phyloP scores from a whole-genome alignment of 1,140 invertebrate genomes.

The Eupeodes corollae region DNA sequence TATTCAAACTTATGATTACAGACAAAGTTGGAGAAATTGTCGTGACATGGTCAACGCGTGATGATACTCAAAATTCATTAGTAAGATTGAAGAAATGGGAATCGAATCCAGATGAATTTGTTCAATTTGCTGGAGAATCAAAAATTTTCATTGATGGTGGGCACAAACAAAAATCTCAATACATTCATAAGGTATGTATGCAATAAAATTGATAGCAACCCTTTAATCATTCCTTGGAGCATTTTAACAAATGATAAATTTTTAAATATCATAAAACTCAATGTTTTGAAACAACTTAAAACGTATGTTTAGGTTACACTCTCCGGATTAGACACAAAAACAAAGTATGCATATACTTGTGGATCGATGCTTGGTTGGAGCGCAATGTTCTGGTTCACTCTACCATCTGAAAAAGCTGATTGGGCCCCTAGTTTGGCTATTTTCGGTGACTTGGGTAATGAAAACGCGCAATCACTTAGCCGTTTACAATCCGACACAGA shows the following conservation, averaged over 20 bases:
- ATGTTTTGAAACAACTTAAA: neutral
- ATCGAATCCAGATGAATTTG: slow-evolving; percentile 40
- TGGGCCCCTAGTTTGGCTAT: slow-evolving; percentile 74
- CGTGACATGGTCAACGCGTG: slow-evolving; percentile 83
- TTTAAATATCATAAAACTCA: no score
- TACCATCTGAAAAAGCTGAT: slow-evolving; percentile 46
- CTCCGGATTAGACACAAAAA: slow-evolving; percentile 44
- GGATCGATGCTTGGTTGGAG: slow-evolving; percentile 75
- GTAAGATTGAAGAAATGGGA: slow-evolving; percentile 69
- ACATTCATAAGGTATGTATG: slow-evolving; percentile 58
- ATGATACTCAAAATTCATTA: slow-evolving; percentile 53
- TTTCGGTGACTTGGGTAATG: slow-evolving; percentile 84
- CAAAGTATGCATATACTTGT: slow-evolving; percentile 67
- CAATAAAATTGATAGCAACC: no score
- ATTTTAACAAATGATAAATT: no score
- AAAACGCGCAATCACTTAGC: slow-evolving; percentile 70
- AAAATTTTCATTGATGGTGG: slow-evolving; percentile 71
- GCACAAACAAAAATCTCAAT: slow-evolving; percentile 50
- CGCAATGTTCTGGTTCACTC: slow-evolving; percentile 59
- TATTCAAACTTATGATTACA: slow-evolving; percentile 29
- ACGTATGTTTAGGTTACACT: slow-evolving; percentile 40
- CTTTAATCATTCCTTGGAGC: no score
- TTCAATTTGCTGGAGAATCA: slow-evolving; percentile 40
- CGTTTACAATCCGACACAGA: slow-evolving; percentile 71
- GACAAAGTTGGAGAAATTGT: slow-evolving; percentile 58